phyloP scores from a whole-genome alignment of 2,888 invertebrate genomes.

The Harpagoxenus sublaevis region DNA sequence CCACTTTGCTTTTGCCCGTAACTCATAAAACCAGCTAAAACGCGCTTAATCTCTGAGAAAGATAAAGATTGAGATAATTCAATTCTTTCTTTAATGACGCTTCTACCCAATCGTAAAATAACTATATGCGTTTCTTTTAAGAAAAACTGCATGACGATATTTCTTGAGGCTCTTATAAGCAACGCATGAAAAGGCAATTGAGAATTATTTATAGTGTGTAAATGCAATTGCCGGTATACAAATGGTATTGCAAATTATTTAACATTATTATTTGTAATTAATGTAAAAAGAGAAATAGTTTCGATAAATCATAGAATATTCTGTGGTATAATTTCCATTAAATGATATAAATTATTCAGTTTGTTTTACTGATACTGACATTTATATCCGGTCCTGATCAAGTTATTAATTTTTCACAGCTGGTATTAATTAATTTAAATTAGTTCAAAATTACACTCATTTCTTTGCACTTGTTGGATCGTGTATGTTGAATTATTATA shows the following conservation, averaged over 20 bases:
- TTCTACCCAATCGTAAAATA: background rate
- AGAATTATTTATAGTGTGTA: slow-evolving; percentile 7
- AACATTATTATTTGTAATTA: slow-evolving; percentile 25
- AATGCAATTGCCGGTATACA: slow-evolving; percentile 7
- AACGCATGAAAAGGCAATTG: background rate
- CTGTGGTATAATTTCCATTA: slow-evolving; percentile 39
- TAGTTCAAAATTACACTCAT: slow-evolving; percentile 21
- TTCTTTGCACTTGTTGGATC: slow-evolving; percentile 9
- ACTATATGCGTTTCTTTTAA: background rate
- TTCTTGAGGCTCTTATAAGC: background rate
- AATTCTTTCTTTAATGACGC: slow-evolving; percentile 25
- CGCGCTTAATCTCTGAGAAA: background rate
- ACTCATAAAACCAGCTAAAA: background rate
- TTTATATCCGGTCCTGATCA: slow-evolving; percentile 13
- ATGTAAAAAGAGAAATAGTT: slow-evolving; percentile 39
- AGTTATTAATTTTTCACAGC: slow-evolving; percentile 40
- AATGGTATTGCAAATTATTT: slow-evolving; percentile 44
- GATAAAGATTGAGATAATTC: slow-evolving; percentile 24
- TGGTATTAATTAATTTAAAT: slow-evolving; percentile 43
- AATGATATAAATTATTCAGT: slow-evolving; percentile 45
- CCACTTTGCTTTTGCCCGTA: background rate
- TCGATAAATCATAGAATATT: slow-evolving; percentile 17
- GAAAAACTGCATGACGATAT: background rate
- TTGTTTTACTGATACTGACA: slow-evolving; percentile 32
- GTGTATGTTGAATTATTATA: background rate